Base-by-base conservation (phyloP, 2,888 invertebrate genomes). In the Corythucha ciliata region DNA sequence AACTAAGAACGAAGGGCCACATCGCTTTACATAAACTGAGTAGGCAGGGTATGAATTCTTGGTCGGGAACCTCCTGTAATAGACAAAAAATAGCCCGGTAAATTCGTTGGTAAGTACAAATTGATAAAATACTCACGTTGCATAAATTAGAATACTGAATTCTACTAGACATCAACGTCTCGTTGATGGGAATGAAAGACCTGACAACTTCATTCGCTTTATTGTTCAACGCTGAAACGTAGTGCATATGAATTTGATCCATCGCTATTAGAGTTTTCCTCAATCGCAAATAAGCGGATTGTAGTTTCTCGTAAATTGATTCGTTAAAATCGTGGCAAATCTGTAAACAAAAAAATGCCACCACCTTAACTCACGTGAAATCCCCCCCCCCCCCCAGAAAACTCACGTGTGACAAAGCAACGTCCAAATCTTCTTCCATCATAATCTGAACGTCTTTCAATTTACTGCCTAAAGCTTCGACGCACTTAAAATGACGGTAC, bases 221-320 rank as follows among this genome's bases (percentile, higher is more conserved):
- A 56, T 83, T 84, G 59, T 88, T 93, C 14, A 96, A 87, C 0
- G 91, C 87, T 33, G 90, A 90, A 1, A 91, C 86, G 63, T 90
- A 93, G 67, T 94, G 92, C 79, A 96, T 92, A 61, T 91, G 89
- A 8, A 96, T 69, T 66, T 93, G 92, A 67, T 96, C 94, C 79
- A 93, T 86, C 0, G 92, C 90, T 2, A 84, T 81, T 69, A 92
- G 82, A 0, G 87, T 88, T 69, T 96, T 96, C 1, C 91, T 92
- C 3, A 97, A 69, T 20, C 94, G 72, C 32, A 79, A 77, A 65
- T 93, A 97, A 0, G 96, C 96, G 59, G 79, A 80, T 64, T 90
- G 86, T 1, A 96, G 71, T 60, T 89, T 84, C 8, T 78, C 74
- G 65, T 94, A 97, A 5, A 81, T 79, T 10, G 75, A 75, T 20